These are phyloP conservation scores for Hybognathus amarus DNA, from an alignment of 2,797 vertebrate species.

Conservation along the genomic window DNA sequence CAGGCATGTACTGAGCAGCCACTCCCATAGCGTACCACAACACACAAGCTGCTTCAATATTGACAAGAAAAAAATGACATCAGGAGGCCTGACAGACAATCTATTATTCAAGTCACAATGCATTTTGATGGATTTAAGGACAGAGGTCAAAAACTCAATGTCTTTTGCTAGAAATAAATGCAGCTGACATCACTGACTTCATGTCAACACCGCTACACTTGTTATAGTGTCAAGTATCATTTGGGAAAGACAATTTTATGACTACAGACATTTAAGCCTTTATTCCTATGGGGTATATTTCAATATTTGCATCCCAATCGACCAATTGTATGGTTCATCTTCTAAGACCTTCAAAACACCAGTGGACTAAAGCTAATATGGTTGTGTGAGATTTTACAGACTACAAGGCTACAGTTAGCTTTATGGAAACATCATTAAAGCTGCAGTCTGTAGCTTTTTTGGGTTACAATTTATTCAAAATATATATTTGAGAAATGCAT, in stretches of 20 bases:
- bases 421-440: slow-evolving; percentile 37
- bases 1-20: slow-evolving; percentile 35
- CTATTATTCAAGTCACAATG: slow-evolving; percentile 58
- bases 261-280: neutral
- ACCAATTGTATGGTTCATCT: neutral
- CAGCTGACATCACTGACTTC: slow-evolving; percentile 14
- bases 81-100: slow-evolving; percentile 58
- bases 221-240: slow-evolving; percentile 40
- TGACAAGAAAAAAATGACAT: slow-evolving; percentile 58
- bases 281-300: neutral
- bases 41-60: slow-evolving; percentile 57
- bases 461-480: too few relatives aligned
- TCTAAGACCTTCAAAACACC: slow-evolving; percentile 1
- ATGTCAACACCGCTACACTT: slow-evolving; percentile 25
- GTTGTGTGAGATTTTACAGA: neutral
- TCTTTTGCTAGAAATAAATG: slow-evolving; percentile 32
- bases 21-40: slow-evolving; percentile 41
- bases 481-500: too few relatives aligned
- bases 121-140: slow-evolving; percentile 54
- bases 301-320: slow-evolving; percentile 9
- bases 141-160: slow-evolving; percentile 43
- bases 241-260: slow-evolving; percentile 4
- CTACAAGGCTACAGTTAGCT: slow-evolving; percentile 21
- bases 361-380: slow-evolving; percentile 14
- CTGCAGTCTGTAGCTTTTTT: too few relatives aligned